Conservation (phyloP, 2,888 invertebrate species). For the Rotaria sp. region DNA sequence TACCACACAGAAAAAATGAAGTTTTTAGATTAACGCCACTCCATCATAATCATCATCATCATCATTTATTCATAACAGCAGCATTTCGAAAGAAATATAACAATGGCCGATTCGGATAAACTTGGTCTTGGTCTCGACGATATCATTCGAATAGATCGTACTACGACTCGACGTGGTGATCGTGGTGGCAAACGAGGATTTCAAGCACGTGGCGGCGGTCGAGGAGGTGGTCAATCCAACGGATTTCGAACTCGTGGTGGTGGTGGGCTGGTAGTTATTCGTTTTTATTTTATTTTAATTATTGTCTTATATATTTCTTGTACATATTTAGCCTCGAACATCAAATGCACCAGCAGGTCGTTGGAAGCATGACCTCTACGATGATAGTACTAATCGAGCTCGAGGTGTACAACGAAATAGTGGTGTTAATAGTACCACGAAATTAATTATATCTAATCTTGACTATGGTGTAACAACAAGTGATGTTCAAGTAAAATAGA, state of each 20-base stretch:
- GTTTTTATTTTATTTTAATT: neutral
- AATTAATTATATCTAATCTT: constrained; percentile 37
- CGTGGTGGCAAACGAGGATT: constrained; percentile 59
- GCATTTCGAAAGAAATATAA: neutral
- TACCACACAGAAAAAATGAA: neutral
- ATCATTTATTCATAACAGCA: no score
- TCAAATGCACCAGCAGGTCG: neutral
- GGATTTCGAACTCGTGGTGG: constrained; percentile 42
- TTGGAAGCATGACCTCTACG: neutral
- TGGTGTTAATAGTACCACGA: constrained; percentile 29
- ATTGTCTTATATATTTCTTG: neutral
- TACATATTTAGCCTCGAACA: neutral
- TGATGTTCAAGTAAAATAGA: constrained; percentile 35
- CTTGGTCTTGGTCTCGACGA: constrained; percentile 68
- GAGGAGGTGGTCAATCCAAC: constrained; percentile 36
- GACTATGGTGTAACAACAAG: constrained; percentile 38
- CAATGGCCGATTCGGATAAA: constrained; percentile 18
- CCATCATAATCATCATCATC: neutral
- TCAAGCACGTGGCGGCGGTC: constrained; percentile 50
- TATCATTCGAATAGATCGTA: constrained; percentile 74
- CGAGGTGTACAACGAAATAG: neutral
- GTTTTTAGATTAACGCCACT: neutral
- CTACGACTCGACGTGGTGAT: constrained; percentile 60
- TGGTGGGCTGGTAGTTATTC: constrained; percentile 29
- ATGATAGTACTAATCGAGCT: neutral